phyloP scores from a whole-genome alignment of 2,888 invertebrate genomes.

The Chironomus tentans region DNA sequence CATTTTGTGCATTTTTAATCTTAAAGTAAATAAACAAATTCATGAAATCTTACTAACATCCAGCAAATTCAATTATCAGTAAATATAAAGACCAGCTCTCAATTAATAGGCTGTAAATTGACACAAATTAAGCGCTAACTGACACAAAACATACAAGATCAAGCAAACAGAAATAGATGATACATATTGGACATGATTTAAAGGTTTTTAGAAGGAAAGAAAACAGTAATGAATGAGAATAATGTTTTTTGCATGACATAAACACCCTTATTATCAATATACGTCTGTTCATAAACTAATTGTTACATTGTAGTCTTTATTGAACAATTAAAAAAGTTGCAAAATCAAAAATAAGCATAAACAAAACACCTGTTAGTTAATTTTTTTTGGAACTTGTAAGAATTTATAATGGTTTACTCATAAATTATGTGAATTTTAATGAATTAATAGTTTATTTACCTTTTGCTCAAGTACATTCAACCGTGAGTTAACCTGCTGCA shows the following conservation, averaged over 20 bases:
- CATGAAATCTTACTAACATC: no score
- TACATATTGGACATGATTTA: neutral
- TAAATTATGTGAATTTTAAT: neutral
- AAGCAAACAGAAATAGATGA: no score
- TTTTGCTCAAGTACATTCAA: constrained; percentile 36
- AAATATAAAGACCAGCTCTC: no score
- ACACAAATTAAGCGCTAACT: no score
- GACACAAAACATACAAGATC: no score
- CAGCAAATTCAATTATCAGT: no score
- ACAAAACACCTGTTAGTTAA: constrained; percentile 28
- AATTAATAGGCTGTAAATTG: no score
- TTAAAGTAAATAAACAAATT: no score
- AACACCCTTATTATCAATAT: neutral
- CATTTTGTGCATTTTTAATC: no score
- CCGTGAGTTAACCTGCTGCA: constrained; percentile 36
- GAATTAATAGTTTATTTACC: constrained; percentile 31
- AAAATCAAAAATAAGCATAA: neutral
- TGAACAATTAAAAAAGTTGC: neutral
- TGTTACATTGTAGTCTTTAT: neutral
- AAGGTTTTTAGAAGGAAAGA: neutral
- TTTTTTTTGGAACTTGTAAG: constrained; percentile 13
- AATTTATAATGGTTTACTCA: neutral
- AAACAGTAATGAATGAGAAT: neutral
- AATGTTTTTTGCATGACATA: neutral
- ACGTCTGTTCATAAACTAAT: neutral